A percentile compares a stretch with the other conserved stretches of the same genome.
phyloP scores from a whole-genome alignment of 2,797 vertebrate genomes.

The Mastacembelus armatus region DNA sequence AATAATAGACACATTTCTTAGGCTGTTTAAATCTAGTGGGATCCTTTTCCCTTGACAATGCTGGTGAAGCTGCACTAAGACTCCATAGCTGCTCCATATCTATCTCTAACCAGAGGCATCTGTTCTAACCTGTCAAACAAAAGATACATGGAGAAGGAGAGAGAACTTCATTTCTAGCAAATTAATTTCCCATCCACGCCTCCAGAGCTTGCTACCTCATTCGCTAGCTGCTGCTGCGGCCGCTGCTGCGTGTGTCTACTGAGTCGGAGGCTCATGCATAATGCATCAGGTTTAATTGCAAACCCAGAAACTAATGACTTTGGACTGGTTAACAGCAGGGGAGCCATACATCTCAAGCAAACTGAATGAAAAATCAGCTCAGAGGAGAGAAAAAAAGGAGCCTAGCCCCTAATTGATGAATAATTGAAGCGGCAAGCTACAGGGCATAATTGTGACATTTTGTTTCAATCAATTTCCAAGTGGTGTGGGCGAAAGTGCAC shows the following conservation, averaged over 20 bases:
- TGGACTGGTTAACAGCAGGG: slow-evolving; percentile 91
- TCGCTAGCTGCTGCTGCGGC: slow-evolving; percentile 72
- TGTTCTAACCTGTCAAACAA: slow-evolving; percentile 79
- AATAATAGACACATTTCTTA: neutral
- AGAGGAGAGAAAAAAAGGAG: slow-evolving; percentile 78
- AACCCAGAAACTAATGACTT: slow-evolving; percentile 91
- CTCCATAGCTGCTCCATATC: slow-evolving; percentile 53
- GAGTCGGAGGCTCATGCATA: slow-evolving; percentile 87
- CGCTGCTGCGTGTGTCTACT: slow-evolving; percentile 79
- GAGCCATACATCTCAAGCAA: slow-evolving; percentile 88
- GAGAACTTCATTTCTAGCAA: slow-evolving; percentile 83
- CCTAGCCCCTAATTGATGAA: slow-evolving; percentile 88
- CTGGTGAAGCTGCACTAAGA: slow-evolving; percentile 31
- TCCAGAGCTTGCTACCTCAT: slow-evolving; percentile 81
- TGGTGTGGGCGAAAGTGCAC: slow-evolving; percentile 85
- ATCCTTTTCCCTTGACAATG: slow-evolving; percentile 33
- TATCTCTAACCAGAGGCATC: slow-evolving; percentile 77
- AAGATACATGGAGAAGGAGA: slow-evolving; percentile 42
- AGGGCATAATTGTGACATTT: slow-evolving; percentile 90
- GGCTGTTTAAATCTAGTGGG: slow-evolving; percentile 11
- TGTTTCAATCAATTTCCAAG: slow-evolving; percentile 89
- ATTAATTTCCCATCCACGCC: slow-evolving; percentile 87
- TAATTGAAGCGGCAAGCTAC: slow-evolving; percentile 88
- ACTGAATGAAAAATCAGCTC: slow-evolving; percentile 89
- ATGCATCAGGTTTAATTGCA: slow-evolving; percentile 91